Base-by-base conservation (phyloP, 2,113 vertebrate species). In the Pachypanchax playfairii region DNA sequence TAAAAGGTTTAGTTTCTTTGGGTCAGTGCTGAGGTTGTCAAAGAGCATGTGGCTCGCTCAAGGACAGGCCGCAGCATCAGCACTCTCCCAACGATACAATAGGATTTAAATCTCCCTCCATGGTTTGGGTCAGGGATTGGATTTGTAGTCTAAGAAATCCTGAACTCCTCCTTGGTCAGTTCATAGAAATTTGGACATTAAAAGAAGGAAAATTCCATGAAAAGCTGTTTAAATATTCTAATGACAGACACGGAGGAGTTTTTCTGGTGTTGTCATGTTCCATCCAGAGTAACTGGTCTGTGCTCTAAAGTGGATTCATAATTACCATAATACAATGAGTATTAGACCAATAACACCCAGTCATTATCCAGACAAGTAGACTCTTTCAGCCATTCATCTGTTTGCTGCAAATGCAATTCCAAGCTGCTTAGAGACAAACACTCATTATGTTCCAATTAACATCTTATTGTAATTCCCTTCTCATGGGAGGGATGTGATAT, bases 1-100 rank as follows among this genome's bases (percentile, higher is more conserved):
- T 90, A 89, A 90, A 90, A 78, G 84, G 84, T 84, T 92, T 90
- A 88, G 64, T 83, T 83, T 85, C 73, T 73, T 24, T 70, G 71
- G 86, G 90, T 87, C 80, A 82, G 67, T 70, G 62, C 69, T 70
- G 75, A 74, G 65, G 64, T 78, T 74, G 54, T 76, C 73, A 77
- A 54, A 63, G 62, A 51, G 60, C 54, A 61, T 62, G 77, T 75
- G 66, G 52, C 79, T 76, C 44, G 44, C 51, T 83, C 85, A 88
- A 90, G 86, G 88, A 86, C 88, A 89, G 85, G 79, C 77, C 70
- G 1, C 43, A 52, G 71, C 79, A 79, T 68, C 70, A 28, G 65
- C 77, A 75, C 73, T 65, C 64, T 47, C 69, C 63, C 82, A 72
- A 71, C 59, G 57, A 64, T 70, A 25, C 84, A 87, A 84, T 79